Conservation (phyloP, 2,888 invertebrate species). For the Eupeodes latifasciatus region DNA sequence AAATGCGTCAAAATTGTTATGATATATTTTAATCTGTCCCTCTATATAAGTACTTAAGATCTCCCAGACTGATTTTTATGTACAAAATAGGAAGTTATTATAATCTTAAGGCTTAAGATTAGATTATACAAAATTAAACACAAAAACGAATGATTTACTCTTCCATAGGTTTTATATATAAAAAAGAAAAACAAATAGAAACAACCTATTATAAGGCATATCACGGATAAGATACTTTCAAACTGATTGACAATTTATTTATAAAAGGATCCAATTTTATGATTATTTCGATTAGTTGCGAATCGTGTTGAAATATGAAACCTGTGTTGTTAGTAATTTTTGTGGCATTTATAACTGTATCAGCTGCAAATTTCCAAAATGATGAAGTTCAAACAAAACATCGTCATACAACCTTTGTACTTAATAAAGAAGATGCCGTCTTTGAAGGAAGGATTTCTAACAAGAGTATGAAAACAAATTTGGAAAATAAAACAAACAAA, state of each 20-base stretch:
- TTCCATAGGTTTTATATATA: too few species aligned
- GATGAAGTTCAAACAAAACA: neutral
- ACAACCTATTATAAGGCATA: neutral
- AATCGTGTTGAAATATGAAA: neutral
- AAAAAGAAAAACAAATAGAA: neutral
- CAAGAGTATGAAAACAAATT: neutral
- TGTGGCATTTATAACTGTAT: neutral
- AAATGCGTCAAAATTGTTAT: too few species aligned
- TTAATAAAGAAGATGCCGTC: neutral
- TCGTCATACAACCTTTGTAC: neutral
- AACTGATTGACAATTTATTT: neutral
- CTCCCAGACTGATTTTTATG: too few species aligned
- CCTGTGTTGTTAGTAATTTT: constrained; percentile 1
- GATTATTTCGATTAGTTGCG: neutral
- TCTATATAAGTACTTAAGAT: too few species aligned
- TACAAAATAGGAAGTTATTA: too few species aligned
- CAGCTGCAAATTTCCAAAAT: neutral
- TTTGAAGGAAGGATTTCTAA: too few species aligned
- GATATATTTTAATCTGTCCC: too few species aligned
- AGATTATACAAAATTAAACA: too few species aligned
- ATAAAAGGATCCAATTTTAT: constrained; percentile 7
- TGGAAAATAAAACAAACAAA: neutral
- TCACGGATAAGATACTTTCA: constrained; percentile 19
- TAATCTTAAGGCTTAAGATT: too few species aligned
- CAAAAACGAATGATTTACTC: too few species aligned